phyloP scores from a whole-genome alignment of 2,797 vertebrate genomes.

The Sebastes flavidus region DNA sequence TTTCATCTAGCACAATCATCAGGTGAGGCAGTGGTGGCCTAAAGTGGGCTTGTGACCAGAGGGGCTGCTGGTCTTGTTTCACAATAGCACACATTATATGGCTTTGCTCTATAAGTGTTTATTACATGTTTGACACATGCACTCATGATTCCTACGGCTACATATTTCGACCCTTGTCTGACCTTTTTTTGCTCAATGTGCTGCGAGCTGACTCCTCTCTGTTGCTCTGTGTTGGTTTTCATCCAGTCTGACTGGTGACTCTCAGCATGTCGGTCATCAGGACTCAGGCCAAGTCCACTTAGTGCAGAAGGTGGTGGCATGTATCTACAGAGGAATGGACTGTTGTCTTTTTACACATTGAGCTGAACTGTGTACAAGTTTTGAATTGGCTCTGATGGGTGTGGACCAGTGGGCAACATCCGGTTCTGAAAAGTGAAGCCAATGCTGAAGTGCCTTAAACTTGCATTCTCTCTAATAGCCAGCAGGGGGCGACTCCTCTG shows the following conservation, averaged over 20 bases:
- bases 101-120: background rate
- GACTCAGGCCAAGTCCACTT: background rate
- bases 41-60: background rate
- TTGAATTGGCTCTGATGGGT: background rate
- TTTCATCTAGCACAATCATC: background rate
- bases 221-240: background rate
- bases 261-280: background rate
- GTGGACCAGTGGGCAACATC: rapidly evolving
- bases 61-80: background rate
- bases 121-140: background rate
- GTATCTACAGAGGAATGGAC: background rate
- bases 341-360: background rate
- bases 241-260: background rate
- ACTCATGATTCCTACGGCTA: background rate
- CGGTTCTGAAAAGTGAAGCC: no score
- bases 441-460: no score
- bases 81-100: background rate
- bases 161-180: background rate
- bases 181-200: background rate
- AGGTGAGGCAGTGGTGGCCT: background rate
- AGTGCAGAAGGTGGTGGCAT: background rate
- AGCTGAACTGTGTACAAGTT: background rate
- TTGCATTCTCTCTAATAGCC: rapidly evolving
- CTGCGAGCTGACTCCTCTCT: background rate
- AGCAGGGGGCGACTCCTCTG: no score